Conservation (phyloP, 2,888 invertebrate genomes). For the Altica lythri region DNA sequence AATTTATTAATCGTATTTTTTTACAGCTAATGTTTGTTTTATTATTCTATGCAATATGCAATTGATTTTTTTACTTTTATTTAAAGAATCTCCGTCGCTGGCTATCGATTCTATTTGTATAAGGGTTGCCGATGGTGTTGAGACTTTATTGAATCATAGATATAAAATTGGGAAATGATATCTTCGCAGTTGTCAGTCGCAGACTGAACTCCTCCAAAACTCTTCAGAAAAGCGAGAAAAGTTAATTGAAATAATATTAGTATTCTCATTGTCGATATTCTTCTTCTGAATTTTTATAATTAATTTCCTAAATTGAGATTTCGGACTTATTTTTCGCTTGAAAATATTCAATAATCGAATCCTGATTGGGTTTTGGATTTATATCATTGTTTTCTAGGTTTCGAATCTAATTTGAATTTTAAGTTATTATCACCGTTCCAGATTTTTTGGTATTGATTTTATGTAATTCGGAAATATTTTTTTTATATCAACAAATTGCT, state of each 20-base stretch:
- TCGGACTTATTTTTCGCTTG: constrained; percentile 11
- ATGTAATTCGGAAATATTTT: too few species aligned
- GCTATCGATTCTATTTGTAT: constrained; percentile 41
- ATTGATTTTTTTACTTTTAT: neutral
- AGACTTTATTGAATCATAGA: constrained; percentile 55
- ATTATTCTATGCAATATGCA: too few species aligned
- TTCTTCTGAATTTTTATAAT: constrained; percentile 51
- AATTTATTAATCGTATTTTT: too few species aligned
- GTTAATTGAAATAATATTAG: constrained; percentile 56
- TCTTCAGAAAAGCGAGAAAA: constrained; percentile 49
- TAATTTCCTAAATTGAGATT: constrained; percentile 52
- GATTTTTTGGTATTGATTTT: too few species aligned
- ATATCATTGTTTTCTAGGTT: constrained; percentile 19
- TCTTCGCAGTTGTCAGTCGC: constrained; percentile 52
- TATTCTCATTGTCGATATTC: constrained; percentile 52
- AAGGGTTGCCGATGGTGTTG: constrained; percentile 56
- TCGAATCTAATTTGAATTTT: constrained; percentile 10
- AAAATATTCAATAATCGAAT: constrained; percentile 21
- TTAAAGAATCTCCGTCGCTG: constrained; percentile 20
- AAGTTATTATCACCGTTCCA: too few species aligned
- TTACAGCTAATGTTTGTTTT: too few species aligned
- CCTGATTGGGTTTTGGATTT: constrained; percentile 19
- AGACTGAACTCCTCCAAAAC: constrained; percentile 53
- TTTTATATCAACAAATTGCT: too few species aligned
- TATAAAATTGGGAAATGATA: constrained; percentile 56